phyloP scores from a whole-genome alignment of 2,797 vertebrate genomes.

The Chelmon rostratus region DNA sequence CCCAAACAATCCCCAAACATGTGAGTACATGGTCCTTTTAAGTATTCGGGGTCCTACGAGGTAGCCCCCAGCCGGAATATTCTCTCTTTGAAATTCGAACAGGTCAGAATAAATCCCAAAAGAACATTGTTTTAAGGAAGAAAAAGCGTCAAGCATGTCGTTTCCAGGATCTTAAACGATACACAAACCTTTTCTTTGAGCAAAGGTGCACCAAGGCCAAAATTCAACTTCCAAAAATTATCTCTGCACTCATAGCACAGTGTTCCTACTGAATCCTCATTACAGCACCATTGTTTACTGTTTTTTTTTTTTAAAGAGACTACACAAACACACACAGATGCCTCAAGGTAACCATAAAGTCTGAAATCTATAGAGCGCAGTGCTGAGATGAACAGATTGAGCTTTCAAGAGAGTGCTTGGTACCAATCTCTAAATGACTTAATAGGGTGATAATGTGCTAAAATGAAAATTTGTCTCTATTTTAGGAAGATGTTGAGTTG shows the following conservation, averaged over 20 bases:
- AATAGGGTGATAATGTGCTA: conserved; percentile 75
- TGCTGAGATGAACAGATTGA: conserved; percentile 50
- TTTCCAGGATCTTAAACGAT: conserved; percentile 56
- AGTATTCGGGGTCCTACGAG: conserved; percentile 67
- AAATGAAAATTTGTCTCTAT: conserved; percentile 77
- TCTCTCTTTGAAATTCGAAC: conserved; percentile 67
- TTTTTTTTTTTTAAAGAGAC: conserved; percentile 53
- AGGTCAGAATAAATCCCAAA: conserved; percentile 65
- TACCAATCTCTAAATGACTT: conserved; percentile 74
- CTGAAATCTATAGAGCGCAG: conserved; percentile 54
- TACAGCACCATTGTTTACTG: conserved; percentile 36
- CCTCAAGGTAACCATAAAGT: conserved; percentile 67
- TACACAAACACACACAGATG: conserved; percentile 56
- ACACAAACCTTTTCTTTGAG: conserved; percentile 54
- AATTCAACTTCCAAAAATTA: conserved; percentile 53
- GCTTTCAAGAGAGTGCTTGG: conserved; percentile 52
- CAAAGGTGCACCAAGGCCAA: conserved; percentile 55
- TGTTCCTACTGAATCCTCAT: conserved; percentile 49
- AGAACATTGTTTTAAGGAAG: conserved; percentile 59
- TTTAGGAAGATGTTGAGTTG: conserved; percentile 68
- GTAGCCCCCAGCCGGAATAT: conserved; percentile 68
- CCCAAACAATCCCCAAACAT: conserved; percentile 73
- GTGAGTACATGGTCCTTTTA: conserved; percentile 67
- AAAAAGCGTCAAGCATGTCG: conserved; percentile 24
- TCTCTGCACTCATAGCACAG: conserved; percentile 47